phyloP scores from a whole-genome alignment of 2,888 invertebrate species.

The Calameuta filiformis region DNA sequence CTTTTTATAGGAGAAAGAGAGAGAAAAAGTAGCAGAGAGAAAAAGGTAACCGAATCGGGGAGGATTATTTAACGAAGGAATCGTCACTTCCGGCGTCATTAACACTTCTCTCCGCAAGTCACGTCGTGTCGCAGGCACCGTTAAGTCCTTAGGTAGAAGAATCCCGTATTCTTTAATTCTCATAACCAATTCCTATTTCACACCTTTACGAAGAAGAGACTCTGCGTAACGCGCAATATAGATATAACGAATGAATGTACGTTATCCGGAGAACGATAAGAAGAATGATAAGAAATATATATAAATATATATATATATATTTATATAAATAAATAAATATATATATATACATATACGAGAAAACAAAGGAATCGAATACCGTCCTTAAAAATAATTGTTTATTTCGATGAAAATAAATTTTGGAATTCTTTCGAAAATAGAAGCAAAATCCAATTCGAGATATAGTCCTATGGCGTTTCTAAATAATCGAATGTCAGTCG shows the following conservation, averaged over 20 bases:
- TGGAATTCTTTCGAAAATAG: neutral
- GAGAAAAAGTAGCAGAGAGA: neutral
- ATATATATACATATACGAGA: neutral
- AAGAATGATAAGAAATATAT: neutral
- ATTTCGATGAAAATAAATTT: too few relatives aligned
- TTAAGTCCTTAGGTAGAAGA: too few relatives aligned
- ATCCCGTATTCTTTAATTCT: neutral
- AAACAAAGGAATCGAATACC: neutral
- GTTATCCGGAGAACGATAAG: neutral
- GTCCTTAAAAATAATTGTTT: neutral
- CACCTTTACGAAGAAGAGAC: neutral
- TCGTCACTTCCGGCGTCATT: neutral
- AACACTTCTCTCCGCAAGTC: neutral
- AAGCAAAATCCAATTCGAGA: neutral
- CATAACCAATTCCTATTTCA: too few relatives aligned
- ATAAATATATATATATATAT: too few relatives aligned
- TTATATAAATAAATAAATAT: too few relatives aligned
- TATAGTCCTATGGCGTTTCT: neutral
- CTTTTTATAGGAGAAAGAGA: conserved; percentile 50
- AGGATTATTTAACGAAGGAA: neutral
- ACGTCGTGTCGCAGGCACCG: neutral
- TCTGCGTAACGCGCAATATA: neutral
- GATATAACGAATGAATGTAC: neutral
- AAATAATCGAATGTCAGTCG: neutral
- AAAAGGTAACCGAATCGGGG: neutral